Base-by-base conservation (phyloP, 2,888 invertebrate genomes). In the Torymus tubicola region DNA sequence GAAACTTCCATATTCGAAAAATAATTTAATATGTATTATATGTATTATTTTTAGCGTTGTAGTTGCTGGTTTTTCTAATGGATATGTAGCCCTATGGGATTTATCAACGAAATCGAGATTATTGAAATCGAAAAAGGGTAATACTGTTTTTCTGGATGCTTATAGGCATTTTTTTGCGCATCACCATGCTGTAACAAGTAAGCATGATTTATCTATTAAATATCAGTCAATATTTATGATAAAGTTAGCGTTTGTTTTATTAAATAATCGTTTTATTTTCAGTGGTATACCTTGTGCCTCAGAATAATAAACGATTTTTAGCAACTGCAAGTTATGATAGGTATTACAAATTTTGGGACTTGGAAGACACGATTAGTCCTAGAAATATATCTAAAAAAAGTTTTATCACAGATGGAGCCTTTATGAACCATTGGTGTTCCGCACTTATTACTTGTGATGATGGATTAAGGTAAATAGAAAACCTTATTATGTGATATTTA, bases 301-400 rank as follows among this genome's bases (percentile, higher is more conserved):
- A 90, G 71, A 93, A 93, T 12, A 94, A 93, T 82, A 93, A 93
- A 55, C 93, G 94, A 85, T 95, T 93, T 90, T 89, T 95, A 69
- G 92, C 94, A 60, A 94, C 95, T 0, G 94, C 93, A 1, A 94
- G 94, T 10, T 91, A 93, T 58, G 96, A 96, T 88, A 94, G 94
- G 64, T 92, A 92, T 76, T 92, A 93, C 31, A 94, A 94, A 90
- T 92, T 95, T 77, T 96, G 95, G 95, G 94, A 96, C 88, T 93
- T 95, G 73, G 89, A 92, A 70, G 90, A 92, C 83, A 87, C 89
- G 58, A 87, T 85, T 31, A 86, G 85, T 53, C 92, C 92, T 1
- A 87, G 92, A 42, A 87, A 85, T 53, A 82, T 82, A n/a, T 63
- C 84, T 2, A 92, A 91, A 82, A 91, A 90, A 79, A 91, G 91